These are phyloP conservation scores for Mechanitis messenoides DNA, from an alignment of 2,888 invertebrate species.

Conservation along the genomic window DNA sequence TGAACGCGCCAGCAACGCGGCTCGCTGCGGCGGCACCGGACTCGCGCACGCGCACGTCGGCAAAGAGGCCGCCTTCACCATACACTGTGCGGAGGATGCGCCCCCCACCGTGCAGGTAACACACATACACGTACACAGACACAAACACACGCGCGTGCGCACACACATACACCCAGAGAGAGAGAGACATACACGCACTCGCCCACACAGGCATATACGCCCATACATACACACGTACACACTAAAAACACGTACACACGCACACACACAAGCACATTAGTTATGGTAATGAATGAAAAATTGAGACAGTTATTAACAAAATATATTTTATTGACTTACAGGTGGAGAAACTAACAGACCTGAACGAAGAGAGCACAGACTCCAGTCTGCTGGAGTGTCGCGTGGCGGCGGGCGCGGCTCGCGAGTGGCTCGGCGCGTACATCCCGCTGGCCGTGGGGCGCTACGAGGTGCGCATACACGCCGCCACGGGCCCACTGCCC, in stretches of 20 bases:
- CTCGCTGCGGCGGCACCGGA: slow-evolving; percentile 81
- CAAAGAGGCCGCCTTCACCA: slow-evolving; percentile 83
- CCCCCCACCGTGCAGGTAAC: slow-evolving; percentile 80
- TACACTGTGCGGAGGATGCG: slow-evolving; percentile 73
- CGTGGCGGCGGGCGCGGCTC: slow-evolving; percentile 78
- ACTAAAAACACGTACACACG: too few species aligned
- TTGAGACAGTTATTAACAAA: not conserved
- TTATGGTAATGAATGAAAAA: not conserved
- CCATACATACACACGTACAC: too few species aligned
- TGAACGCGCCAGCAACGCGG: slow-evolving; percentile 60
- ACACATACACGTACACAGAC: too few species aligned
- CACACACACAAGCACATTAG: too few species aligned
- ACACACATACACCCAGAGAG: too few species aligned
- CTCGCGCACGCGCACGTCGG: slow-evolving; percentile 82
- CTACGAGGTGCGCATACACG: slow-evolving; percentile 91
- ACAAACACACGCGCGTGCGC: too few species aligned
- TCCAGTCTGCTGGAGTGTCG: slow-evolving; percentile 77
- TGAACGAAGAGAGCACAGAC: slow-evolving; percentile 58
- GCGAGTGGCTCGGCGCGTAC: slow-evolving; percentile 93
- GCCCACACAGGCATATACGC: too few species aligned
- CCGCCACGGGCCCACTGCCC: slow-evolving; percentile 77
- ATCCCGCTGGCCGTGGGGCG: slow-evolving; percentile 93
- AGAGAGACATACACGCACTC: too few species aligned
- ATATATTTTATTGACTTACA: slow-evolving; percentile 27
- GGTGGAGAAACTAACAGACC: slow-evolving; percentile 66